Base-by-base conservation (phyloP, 2,797 vertebrate species). In the Numenius phaeopus region DNA sequence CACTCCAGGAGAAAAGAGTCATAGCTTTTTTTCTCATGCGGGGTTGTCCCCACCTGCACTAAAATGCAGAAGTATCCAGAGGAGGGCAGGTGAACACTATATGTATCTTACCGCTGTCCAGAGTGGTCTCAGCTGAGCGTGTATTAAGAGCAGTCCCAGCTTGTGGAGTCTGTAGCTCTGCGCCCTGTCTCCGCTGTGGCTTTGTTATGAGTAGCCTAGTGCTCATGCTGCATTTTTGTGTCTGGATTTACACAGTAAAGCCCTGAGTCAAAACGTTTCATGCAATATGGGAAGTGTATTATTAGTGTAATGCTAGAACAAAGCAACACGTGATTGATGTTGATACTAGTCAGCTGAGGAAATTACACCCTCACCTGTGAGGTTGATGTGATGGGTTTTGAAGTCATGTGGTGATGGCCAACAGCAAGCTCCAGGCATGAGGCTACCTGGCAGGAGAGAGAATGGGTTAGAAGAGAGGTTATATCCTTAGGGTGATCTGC, bases 271-370 rank as follows among this genome's bases (percentile, higher is more conserved):
- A 95, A 89, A 62, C 5, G 8, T 37, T 93, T 95, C 67, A 70
- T 93, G 93, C 64, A 78, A 44, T 85, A 57, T 42, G 46, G 57
- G 78, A 40, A 65, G 57, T 42, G 19, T 70, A 10, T 71, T 54
- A 94, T 87, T 94, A 96, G 64, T 29, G 42, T 87, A 94, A 78
- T 72, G 69, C 34, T 50, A 78, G 85, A 92, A 96, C 87, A 95
- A 94, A 95, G 76, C 57, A 54, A 58, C 67, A 40, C 0, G 1
- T 61, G 65, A 47, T 73, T 83, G 49, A 34, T 93, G 72, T 39
- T 77, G 26, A 9, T 67, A 30, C 83, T 95, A 89, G 78, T 96
- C 90, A 96, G 75, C n/a, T 0, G 16, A 91, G 91, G 96, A 96
- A 92, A 49, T 92, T 71, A 65, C 79, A 81, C 52, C 40, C 61